A percentile compares a stretch with the other conserved stretches of the same genome.
Evolutionary conservation across 1,140 invertebrate species (phyloP).

Genomic region (Acyrthosiphon pisum): DNA sequence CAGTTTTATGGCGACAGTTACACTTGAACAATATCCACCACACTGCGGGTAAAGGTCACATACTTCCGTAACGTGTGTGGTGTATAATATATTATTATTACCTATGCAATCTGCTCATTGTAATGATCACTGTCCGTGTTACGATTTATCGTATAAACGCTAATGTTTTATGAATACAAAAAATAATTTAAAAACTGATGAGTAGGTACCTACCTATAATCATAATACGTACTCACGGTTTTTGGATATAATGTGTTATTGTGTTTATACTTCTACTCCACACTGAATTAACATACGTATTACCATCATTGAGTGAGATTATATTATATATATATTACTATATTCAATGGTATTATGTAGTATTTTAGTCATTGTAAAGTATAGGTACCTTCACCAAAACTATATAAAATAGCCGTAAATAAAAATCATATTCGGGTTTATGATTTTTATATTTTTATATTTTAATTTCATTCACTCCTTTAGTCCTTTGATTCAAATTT

Average conservation of each 20-base stretch:
- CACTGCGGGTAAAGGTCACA: slow-evolving; percentile 26
- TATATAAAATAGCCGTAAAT: neutral
- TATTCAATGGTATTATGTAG: neutral
- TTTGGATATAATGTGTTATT: neutral
- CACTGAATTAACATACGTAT: neutral
- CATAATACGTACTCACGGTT: neutral
- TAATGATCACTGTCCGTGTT: neutral
- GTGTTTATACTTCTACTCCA: neutral
- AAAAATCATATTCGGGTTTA: neutral
- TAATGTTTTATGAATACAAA: slow-evolving; percentile 31
- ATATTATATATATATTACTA: neutral
- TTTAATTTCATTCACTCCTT: neutral
- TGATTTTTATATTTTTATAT: too few species aligned
- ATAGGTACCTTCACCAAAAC: neutral
- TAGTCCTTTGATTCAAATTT: neutral
- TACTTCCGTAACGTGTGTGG: neutral
- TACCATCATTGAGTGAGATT: neutral
- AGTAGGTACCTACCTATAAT: neutral
- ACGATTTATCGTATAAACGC: neutral
- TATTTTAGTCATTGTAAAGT: neutral
- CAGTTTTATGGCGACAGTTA: slow-evolving; percentile 15
- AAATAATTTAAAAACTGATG: slow-evolving; percentile 29
- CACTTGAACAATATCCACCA: neutral
- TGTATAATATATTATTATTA: too few species aligned
- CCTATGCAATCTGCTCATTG: neutral